Evolutionary conservation across 2,888 invertebrate species (phyloP).

Genomic region (Cheilosia grossa): DNA sequence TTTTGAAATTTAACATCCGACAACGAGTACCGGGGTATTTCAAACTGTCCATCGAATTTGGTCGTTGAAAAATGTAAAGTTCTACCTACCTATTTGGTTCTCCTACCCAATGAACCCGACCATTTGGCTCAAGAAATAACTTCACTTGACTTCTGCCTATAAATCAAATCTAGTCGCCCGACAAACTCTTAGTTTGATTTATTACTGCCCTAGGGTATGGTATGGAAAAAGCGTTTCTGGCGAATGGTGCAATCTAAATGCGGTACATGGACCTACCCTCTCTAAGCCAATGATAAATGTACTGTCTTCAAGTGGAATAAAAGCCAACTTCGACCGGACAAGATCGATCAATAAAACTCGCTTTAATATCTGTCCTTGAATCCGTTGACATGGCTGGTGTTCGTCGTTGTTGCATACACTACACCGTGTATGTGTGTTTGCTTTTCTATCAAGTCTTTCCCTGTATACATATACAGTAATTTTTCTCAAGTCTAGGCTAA

Average conservation of each 20-base stretch:
- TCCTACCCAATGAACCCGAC: background rate
- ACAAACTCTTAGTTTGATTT: slow-evolving; percentile 40
- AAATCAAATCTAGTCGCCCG: background rate
- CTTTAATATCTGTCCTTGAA: slow-evolving; percentile 16
- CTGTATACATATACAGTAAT: background rate
- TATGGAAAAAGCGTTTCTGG: background rate
- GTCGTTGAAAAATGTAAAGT: no score
- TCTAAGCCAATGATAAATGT: slow-evolving; percentile 36
- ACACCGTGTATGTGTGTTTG: background rate
- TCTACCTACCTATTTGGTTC: background rate
- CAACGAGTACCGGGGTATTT: no score
- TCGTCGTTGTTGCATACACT: slow-evolving; percentile 30
- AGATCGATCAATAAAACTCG: slow-evolving; percentile 62
- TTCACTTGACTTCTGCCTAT: background rate
- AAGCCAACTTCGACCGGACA: slow-evolving; percentile 40
- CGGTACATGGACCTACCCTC: background rate
- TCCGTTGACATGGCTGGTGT: slow-evolving; percentile 22
- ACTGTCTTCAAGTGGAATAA: slow-evolving; percentile 46
- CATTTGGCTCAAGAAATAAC: background rate
- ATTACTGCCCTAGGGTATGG: background rate
- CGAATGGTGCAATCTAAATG: slow-evolving; percentile 8
- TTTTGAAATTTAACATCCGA: no score
- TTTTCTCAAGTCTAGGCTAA: slow-evolving; percentile 49
- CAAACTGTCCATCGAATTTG: no score
- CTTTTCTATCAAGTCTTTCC: slow-evolving; percentile 27